These are phyloP conservation scores for Sturnus vulgaris DNA, from an alignment of 2,113 vertebrate genomes.

Conservation along the genomic window DNA sequence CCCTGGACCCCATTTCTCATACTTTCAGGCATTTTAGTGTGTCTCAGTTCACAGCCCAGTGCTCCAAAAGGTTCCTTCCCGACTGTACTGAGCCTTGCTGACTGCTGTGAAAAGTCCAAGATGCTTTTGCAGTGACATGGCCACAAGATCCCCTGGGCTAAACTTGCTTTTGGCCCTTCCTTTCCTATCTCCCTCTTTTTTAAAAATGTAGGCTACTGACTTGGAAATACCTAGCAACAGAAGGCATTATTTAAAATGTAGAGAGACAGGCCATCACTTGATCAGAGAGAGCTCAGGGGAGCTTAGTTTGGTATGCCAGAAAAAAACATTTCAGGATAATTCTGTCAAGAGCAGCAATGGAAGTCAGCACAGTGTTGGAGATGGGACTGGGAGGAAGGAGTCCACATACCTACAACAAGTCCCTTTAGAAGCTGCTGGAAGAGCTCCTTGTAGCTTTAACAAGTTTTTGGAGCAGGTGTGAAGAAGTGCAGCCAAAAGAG, in stretches of 20 bases:
- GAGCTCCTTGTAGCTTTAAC: background rate
- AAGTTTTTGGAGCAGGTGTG: background rate
- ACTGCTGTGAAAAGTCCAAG: background rate
- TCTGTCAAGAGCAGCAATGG: background rate
- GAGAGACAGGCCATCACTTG: background rate
- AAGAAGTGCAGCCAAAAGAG: background rate
- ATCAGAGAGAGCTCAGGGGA: background rate
- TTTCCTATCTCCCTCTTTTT: background rate
- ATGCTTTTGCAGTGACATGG: background rate
- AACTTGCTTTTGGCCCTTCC: background rate
- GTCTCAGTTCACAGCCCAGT: background rate
- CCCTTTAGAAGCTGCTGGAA: background rate
- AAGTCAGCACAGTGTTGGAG: background rate
- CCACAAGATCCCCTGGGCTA: background rate
- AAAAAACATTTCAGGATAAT: background rate
- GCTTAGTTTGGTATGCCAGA: background rate
- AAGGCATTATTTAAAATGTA: background rate
- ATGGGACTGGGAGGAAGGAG: background rate
- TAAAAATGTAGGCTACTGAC: background rate
- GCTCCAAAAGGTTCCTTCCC: background rate
- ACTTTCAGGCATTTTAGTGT: background rate
- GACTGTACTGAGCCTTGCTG: background rate
- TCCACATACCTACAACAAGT: background rate
- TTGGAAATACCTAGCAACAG: background rate
- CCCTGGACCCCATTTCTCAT: background rate